phyloP scores from a whole-genome alignment of 2,888 invertebrate genomes.

The Mycalesis mineus region DNA sequence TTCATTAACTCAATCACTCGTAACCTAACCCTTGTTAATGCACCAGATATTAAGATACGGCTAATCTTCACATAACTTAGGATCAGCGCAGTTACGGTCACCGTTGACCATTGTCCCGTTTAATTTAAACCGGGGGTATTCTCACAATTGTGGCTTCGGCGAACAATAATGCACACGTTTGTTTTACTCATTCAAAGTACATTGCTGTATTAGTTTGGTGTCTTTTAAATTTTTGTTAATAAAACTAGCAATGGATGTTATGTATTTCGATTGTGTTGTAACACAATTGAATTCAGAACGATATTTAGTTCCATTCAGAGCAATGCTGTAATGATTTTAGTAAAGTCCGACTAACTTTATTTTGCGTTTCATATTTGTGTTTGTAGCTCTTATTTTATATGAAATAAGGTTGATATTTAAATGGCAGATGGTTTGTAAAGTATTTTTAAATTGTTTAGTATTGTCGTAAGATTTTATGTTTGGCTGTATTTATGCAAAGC shows the following conservation, averaged over 20 bases:
- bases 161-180: conserved; percentile 31
- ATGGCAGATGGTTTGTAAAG: not conserved
- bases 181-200: not conserved
- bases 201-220: conserved; percentile 24
- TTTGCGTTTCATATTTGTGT: conserved; percentile 1
- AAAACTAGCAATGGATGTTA: conserved; percentile 26
- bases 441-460: conserved; percentile 38
- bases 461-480: conserved; percentile 76
- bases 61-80: conserved; percentile 77
- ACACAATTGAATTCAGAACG: conserved; percentile 3
- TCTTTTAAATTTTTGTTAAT: not conserved
- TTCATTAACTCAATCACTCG: conserved; percentile 38
- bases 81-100: conserved; percentile 64
- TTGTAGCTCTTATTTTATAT: conserved; percentile 19
- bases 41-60: conserved; percentile 72
- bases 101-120: conserved; percentile 75
- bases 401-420: conserved; percentile 33
- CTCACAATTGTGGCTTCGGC: conserved; percentile 52
- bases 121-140: conserved; percentile 66
- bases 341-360: conserved; percentile 36
- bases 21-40: conserved; percentile 51
- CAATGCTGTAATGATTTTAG: conserved; percentile 39
- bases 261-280: not conserved
- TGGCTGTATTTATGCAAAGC: conserved; percentile 70
- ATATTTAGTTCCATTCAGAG: conserved; percentile 24